phyloP scores from a whole-genome alignment of 2,797 vertebrate genomes.

The Paedocypris micromegethes region DNA sequence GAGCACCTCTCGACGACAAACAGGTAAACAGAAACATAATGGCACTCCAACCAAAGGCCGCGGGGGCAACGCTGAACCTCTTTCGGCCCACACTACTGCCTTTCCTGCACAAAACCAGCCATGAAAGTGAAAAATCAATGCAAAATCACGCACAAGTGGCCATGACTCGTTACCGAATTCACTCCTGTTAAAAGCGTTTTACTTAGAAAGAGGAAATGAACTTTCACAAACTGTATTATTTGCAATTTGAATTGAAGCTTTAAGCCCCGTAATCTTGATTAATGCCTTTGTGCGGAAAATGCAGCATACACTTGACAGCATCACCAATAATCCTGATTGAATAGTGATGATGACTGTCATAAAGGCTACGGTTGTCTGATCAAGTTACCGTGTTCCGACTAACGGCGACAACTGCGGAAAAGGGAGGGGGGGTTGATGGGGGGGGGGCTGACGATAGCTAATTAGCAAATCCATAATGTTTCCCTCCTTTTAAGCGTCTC shows the following conservation, averaged over 20 bases:
- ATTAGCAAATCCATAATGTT: slow-evolving; percentile 75
- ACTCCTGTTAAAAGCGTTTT: no score
- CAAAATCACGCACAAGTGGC: slow-evolving; percentile 44
- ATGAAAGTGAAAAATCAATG: slow-evolving; percentile 39
- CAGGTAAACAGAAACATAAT: slow-evolving; percentile 58
- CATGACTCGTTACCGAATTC: background rate
- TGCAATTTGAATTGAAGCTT: slow-evolving; percentile 33
- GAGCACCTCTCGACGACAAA: slow-evolving; percentile 56
- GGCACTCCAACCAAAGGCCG: slow-evolving; percentile 49
- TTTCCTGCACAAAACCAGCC: slow-evolving; percentile 43
- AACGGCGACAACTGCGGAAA: slow-evolving; percentile 57
- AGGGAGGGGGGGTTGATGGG: slow-evolving; percentile 24
- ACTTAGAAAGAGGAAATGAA: no score
- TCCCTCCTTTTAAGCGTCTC: slow-evolving; percentile 66
- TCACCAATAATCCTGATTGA: slow-evolving; percentile 64
- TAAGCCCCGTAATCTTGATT: slow-evolving; percentile 52
- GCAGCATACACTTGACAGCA: slow-evolving; percentile 44
- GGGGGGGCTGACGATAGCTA: slow-evolving; percentile 65
- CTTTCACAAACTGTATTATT: background rate
- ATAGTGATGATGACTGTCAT: slow-evolving; percentile 65
- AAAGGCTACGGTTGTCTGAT: slow-evolving; percentile 70
- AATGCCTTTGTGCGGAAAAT: slow-evolving; percentile 52
- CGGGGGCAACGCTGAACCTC: slow-evolving; percentile 46
- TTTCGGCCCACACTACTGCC: slow-evolving; percentile 40
- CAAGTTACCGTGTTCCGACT: slow-evolving; percentile 67